Percentiles rank a stretch among this genome's conserved stretches.
Evolutionary conservation across 2,113 vertebrate genomes (phyloP).

Genomic region (Engraulis encrasicolus): DNA sequence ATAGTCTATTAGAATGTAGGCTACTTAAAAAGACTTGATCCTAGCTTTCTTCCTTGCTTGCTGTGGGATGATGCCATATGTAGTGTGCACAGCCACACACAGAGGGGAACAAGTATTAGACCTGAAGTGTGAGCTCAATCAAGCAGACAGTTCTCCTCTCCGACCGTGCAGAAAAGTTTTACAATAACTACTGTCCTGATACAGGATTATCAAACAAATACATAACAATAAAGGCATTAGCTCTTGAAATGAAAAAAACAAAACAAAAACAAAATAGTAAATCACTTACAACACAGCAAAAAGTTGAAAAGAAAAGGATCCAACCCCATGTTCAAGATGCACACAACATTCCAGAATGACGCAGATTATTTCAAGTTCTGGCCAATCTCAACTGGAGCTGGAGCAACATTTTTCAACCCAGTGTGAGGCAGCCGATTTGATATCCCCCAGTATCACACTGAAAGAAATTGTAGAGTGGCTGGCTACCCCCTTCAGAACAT

Average conservation of each 20-base stretch:
- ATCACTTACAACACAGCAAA: neutral
- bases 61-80: neutral
- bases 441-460: too few relatives aligned
- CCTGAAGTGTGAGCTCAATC: neutral
- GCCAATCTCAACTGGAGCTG: too few relatives aligned
- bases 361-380: too few relatives aligned
- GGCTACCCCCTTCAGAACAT: too few relatives aligned
- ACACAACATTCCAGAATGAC: too few relatives aligned
- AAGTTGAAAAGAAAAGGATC: neutral
- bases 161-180: neutral
- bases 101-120: neutral
- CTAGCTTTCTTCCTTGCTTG: neutral
- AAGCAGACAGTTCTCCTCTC: neutral
- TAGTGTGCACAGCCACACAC: neutral
- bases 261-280: too few relatives aligned
- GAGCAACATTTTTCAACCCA: too few relatives aligned
- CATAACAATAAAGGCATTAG: neutral
- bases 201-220: constrained; percentile 38
- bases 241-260: neutral
- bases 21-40: too few relatives aligned
- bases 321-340: too few relatives aligned
- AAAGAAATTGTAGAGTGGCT: too few relatives aligned
- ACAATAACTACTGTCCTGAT: constrained; percentile 42
- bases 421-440: too few relatives aligned
- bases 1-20: neutral